A percentile compares a stretch with the other conserved stretches of the same genome.
phyloP scores from a whole-genome alignment of 2,888 invertebrate species.

The Trichopria drosophilae region DNA sequence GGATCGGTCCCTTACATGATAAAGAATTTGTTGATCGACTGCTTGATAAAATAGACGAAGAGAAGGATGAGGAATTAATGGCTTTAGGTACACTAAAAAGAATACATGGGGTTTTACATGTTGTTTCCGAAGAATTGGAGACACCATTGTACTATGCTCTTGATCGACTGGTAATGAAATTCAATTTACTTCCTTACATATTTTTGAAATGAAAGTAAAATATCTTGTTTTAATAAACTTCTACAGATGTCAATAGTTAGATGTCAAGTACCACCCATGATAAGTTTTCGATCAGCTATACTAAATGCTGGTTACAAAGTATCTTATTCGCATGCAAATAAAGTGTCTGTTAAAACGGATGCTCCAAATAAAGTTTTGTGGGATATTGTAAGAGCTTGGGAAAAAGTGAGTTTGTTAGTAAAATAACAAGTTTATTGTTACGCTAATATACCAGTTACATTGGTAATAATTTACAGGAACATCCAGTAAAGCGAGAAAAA shows the following conservation, averaged over 20 bases:
- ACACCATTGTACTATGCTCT: slow-evolving; percentile 85
- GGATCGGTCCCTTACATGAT: slow-evolving; percentile 86
- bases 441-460: too few relatives aligned
- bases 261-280: slow-evolving; percentile 50
- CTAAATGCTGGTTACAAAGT: slow-evolving; percentile 88
- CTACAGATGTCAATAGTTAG: slow-evolving; percentile 50
- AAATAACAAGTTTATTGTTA: too few relatives aligned
- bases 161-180: slow-evolving; percentile 65
- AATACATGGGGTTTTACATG: slow-evolving; percentile 77
- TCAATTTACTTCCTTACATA: too few relatives aligned
- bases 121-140: slow-evolving; percentile 85
- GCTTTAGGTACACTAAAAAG: slow-evolving; percentile 77
- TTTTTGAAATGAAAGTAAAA: not conserved
- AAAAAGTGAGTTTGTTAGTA: too few relatives aligned
- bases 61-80: slow-evolving; percentile 59
- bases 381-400: slow-evolving; percentile 89
- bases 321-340: slow-evolving; percentile 88
- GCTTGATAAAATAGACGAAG: slow-evolving; percentile 52
- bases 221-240: slow-evolving; percentile 9
- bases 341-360: slow-evolving; percentile 87
- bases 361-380: slow-evolving; percentile 86
- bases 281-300: slow-evolving; percentile 77
- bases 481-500: slow-evolving; percentile 70
- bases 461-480: slow-evolving; percentile 46
- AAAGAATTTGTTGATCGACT: slow-evolving; percentile 74